These are phyloP conservation scores for Drosophila eohydei DNA, from an alignment of 2,888 invertebrate genomes.

Conservation along the genomic window DNA sequence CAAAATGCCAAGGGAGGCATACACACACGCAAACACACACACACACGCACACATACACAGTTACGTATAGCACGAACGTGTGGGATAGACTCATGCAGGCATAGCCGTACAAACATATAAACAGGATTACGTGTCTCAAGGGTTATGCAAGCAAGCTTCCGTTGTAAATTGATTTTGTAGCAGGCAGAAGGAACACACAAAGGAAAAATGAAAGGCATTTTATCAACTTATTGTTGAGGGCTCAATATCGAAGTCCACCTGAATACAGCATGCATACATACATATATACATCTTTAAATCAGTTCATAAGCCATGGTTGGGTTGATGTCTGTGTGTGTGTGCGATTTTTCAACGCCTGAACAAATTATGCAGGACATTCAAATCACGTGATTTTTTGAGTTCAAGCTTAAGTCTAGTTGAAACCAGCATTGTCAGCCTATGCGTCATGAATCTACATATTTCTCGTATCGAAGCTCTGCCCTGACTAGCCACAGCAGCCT, in stretches of 20 bases:
- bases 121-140: constrained; percentile 72
- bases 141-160: constrained; percentile 77
- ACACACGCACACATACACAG: constrained; percentile 8
- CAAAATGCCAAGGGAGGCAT: constrained; percentile 55
- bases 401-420: background rate
- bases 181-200: constrained; percentile 57
- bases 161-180: constrained; percentile 75
- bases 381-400: constrained; percentile 1
- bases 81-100: constrained; percentile 18
- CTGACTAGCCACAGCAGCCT: constrained; percentile 15
- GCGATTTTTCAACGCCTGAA: constrained; percentile 6
- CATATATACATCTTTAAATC: constrained; percentile 22
- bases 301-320: constrained; percentile 9
- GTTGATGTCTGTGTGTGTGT: background rate
- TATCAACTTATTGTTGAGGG: constrained; percentile 64
- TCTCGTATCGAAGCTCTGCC: constrained; percentile 6
- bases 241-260: constrained; percentile 36
- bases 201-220: constrained; percentile 66
- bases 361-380: constrained; percentile 11
- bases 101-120: constrained; percentile 50
- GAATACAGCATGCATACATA: constrained; percentile 11
- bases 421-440: constrained; percentile 8
- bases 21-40: constrained; percentile 22
- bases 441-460: constrained; percentile 25
- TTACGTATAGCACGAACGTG: background rate